Conservation (phyloP, 2,113 vertebrate genomes). For the Ciconia maguari region DNA sequence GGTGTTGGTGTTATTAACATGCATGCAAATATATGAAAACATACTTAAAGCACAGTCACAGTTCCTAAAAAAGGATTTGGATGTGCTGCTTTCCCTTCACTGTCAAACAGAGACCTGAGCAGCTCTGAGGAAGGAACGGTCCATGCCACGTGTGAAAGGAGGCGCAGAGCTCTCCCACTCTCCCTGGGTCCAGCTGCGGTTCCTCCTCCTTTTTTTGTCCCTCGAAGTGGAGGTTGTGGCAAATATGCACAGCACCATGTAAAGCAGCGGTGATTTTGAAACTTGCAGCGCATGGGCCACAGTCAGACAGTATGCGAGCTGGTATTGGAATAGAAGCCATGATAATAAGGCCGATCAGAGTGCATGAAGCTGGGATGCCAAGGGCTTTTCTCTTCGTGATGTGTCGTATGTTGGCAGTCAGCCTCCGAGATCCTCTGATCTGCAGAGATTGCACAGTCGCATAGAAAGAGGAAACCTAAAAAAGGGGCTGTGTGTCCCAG, state of each 20-base stretch:
- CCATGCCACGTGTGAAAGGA: background rate
- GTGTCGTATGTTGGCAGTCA: background rate
- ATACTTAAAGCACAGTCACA: background rate
- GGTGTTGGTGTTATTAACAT: background rate
- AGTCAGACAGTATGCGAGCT: background rate
- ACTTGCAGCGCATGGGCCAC: fast-evolving
- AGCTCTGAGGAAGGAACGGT: background rate
- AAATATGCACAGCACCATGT: background rate
- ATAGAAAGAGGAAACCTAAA: background rate
- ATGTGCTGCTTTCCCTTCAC: background rate
- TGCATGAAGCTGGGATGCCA: background rate
- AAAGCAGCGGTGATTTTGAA: background rate
- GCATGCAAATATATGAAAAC: background rate
- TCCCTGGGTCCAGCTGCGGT: background rate
- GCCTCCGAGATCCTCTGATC: background rate
- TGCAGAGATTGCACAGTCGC: background rate
- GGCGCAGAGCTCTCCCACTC: background rate
- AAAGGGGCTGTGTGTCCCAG: background rate
- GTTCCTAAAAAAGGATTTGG: background rate
- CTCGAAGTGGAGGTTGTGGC: background rate
- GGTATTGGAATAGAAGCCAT: background rate
- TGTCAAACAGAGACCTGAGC: background rate
- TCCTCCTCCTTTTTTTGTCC: background rate
- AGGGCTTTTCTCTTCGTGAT: background rate
- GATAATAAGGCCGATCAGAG: background rate